Conservation (phyloP, 2,797 vertebrate genomes). For the Trichosurus vulpecula region DNA sequence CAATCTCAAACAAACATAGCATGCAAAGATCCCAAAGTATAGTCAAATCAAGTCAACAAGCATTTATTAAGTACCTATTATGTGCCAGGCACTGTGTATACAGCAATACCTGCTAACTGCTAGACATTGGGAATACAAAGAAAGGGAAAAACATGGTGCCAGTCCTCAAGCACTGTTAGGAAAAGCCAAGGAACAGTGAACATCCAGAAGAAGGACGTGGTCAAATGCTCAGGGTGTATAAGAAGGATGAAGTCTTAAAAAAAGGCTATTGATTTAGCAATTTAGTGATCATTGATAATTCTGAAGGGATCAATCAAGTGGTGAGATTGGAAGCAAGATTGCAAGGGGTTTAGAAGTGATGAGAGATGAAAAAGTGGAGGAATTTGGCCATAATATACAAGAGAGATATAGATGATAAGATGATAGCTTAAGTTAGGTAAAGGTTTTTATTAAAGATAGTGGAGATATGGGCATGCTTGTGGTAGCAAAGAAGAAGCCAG, state of each 20-base stretch:
- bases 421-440: background rate
- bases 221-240: background rate
- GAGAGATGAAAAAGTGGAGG: background rate
- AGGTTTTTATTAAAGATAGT: background rate
- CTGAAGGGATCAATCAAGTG: background rate
- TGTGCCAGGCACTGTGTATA: background rate
- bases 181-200: background rate
- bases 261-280: background rate
- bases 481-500: background rate
- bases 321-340: background rate
- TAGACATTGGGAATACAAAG: background rate
- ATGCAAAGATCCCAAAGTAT: background rate
- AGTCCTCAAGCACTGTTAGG: background rate
- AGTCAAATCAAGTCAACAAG: background rate
- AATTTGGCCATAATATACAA: background rate
- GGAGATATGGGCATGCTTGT: background rate
- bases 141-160: background rate
- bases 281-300: background rate
- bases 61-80: background rate
- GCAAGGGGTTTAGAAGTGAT: background rate
- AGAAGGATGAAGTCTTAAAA: background rate
- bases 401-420: background rate
- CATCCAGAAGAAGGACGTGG: background rate
- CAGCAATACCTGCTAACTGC: background rate
- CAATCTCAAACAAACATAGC: background rate